Conservation (phyloP, 2,113 vertebrate species). For the Cervus canadensis region DNA sequence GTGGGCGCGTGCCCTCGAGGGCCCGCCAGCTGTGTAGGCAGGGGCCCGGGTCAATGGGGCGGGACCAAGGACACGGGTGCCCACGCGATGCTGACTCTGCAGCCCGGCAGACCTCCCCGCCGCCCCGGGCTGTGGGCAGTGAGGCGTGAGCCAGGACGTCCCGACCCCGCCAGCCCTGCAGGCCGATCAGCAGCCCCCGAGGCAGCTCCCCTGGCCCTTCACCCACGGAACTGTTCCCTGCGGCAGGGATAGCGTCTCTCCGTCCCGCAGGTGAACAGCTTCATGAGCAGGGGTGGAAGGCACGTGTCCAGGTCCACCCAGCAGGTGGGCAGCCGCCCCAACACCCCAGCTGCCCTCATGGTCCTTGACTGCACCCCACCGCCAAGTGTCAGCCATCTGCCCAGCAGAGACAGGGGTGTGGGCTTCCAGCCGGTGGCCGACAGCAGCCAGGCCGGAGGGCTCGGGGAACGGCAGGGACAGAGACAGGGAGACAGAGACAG, state of each 20-base stretch:
- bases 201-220: background rate
- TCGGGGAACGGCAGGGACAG: background rate
- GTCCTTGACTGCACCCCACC: background rate
- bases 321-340: background rate
- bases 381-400: background rate
- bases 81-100: background rate
- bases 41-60: background rate
- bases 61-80: background rate
- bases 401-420: background rate
- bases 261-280: no score
- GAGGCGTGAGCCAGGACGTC: background rate
- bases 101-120: no score
- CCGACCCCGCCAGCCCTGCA: background rate
- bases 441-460: background rate
- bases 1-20: background rate
- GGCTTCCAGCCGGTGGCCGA: background rate
- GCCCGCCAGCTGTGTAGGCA: background rate
- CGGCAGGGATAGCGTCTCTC: background rate
- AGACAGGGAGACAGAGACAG: background rate
- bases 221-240: accelerated
- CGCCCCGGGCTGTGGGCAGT: accelerated
- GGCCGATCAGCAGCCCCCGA: background rate
- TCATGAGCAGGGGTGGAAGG: accelerated
- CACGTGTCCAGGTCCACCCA: background rate
- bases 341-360: background rate